Evolutionary conservation across 2,888 invertebrate species (phyloP).

Genomic region (Melieria picta): DNA sequence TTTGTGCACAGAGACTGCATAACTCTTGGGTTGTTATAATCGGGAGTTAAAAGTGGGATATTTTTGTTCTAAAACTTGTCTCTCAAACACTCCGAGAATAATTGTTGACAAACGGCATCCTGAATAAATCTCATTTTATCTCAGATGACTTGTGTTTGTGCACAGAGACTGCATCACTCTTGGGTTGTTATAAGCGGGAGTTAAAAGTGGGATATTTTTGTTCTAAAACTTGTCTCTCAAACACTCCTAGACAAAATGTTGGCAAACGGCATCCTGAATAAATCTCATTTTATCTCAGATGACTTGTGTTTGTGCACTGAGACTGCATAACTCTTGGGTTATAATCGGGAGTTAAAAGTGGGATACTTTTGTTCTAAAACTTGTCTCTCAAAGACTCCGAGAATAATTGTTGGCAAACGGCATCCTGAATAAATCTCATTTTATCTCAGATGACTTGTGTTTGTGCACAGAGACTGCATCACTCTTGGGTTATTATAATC

Average conservation of each 20-base stretch:
- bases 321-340: background rate
- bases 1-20: conserved; percentile 23
- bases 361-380: conserved; percentile 27
- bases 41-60: conserved; percentile 34
- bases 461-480: background rate
- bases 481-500: background rate
- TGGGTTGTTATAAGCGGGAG: conserved; percentile 17
- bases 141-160: background rate
- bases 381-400: conserved; percentile 47
- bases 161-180: background rate
- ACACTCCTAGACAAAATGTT: conserved; percentile 33
- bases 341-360: conserved; percentile 42
- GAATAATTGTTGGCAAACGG: conserved; percentile 23
- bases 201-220: conserved; percentile 34
- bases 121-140: conserved; percentile 10
- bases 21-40: background rate
- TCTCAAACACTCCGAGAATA: conserved; percentile 21
- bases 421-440: conserved; percentile 21
- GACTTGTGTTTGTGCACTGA: conserved; percentile 33
- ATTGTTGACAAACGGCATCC: conserved; percentile 20
- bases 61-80: conserved; percentile 18
- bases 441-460: conserved; percentile 12
- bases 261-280: background rate
- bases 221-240: conserved; percentile 27
- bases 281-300: conserved; percentile 19